phyloP scores from a whole-genome alignment of 2,797 vertebrate genomes.

The Cottoperca gobio region DNA sequence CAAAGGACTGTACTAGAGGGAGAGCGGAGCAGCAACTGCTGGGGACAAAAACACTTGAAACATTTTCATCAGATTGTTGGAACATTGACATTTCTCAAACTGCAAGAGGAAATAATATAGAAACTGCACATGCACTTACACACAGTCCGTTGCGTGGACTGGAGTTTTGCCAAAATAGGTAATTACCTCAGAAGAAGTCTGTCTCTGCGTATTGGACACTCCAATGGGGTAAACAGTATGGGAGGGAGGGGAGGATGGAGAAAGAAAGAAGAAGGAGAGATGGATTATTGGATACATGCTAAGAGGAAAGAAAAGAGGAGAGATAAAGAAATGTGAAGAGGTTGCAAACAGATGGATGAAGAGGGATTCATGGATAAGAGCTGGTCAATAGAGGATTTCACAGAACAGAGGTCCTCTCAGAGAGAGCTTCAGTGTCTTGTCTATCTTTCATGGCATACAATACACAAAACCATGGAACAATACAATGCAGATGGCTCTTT shows the following conservation, averaged over 20 bases:
- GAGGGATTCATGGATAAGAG: conserved; percentile 6
- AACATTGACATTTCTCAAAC: conserved; percentile 1
- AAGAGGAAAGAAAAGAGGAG: conserved; percentile 16
- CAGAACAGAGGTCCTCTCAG: conserved; percentile 6
- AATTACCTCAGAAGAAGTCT: conserved; percentile 37
- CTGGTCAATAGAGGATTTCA: conserved; percentile 26
- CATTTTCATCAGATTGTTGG: conserved; percentile 4
- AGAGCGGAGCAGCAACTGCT: conserved; percentile 12
- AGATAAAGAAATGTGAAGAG: conserved; percentile 1
- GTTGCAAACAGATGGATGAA: conserved; percentile 27
- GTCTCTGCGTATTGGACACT: conserved; percentile 9
- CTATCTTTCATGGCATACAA: neutral
- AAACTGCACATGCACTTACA: neutral
- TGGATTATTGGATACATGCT: conserved; percentile 19
- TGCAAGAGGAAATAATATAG: neutral
- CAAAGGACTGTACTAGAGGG: conserved; percentile 2
- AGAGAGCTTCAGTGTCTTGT: neutral
- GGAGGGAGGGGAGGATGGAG: neutral
- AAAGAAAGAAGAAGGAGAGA: neutral
- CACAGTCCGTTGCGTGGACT: neutral
- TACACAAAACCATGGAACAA: neutral
- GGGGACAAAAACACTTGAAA: conserved; percentile 20
- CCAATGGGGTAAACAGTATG: neutral
- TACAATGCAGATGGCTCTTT: no score
- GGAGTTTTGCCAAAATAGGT: conserved; percentile 17